phyloP scores from a whole-genome alignment of 1,140 invertebrate genomes.

The Phortica variegata region DNA sequence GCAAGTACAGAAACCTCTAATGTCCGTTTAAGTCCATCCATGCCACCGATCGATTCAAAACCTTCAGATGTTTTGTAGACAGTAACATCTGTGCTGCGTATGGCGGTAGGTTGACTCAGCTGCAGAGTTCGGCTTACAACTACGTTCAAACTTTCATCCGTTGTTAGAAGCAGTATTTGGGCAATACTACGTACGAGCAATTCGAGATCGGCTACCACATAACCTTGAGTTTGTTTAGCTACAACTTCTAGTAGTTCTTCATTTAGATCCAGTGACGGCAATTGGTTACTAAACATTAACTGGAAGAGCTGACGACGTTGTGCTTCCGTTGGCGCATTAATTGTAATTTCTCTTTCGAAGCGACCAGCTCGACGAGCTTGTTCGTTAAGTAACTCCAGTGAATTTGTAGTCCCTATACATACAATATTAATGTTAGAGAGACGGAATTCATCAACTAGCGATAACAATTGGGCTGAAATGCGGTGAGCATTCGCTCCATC shows the following conservation, averaged over 20 bases:
- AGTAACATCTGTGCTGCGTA: slow-evolving; percentile 61
- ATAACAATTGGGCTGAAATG: slow-evolving; percentile 44
- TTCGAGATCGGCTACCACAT: slow-evolving; percentile 34
- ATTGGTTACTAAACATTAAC: slow-evolving; percentile 9
- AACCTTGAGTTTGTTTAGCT: slow-evolving; percentile 43
- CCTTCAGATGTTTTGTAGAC: slow-evolving; percentile 55
- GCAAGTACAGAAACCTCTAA: slow-evolving; percentile 66
- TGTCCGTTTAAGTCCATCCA: slow-evolving; percentile 64
- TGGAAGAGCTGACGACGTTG: slow-evolving; percentile 26
- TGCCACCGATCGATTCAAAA: slow-evolving; percentile 69
- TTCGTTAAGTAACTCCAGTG: slow-evolving; percentile 45
- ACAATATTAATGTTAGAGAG: slow-evolving; percentile 30
- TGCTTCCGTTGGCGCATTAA: slow-evolving; percentile 65
- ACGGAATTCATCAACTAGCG: slow-evolving; percentile 51
- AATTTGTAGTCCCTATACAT: slow-evolving; percentile 56
- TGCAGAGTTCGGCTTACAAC: slow-evolving; percentile 18
- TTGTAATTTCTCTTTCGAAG: slow-evolving; percentile 55
- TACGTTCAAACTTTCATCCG: not conserved
- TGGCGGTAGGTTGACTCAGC: slow-evolving; percentile 55
- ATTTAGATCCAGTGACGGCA: slow-evolving; percentile 1
- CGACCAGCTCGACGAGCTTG: slow-evolving; percentile 49
- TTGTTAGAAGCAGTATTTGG: slow-evolving; percentile 7
- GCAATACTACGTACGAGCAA: slow-evolving; percentile 32
- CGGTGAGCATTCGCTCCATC: slow-evolving; percentile 35
- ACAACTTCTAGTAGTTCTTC: slow-evolving; percentile 21